A percentile compares a stretch with the other conserved stretches of the same genome.
phyloP scores from a whole-genome alignment of 2,888 invertebrate genomes.

The Cancer borealis region DNA sequence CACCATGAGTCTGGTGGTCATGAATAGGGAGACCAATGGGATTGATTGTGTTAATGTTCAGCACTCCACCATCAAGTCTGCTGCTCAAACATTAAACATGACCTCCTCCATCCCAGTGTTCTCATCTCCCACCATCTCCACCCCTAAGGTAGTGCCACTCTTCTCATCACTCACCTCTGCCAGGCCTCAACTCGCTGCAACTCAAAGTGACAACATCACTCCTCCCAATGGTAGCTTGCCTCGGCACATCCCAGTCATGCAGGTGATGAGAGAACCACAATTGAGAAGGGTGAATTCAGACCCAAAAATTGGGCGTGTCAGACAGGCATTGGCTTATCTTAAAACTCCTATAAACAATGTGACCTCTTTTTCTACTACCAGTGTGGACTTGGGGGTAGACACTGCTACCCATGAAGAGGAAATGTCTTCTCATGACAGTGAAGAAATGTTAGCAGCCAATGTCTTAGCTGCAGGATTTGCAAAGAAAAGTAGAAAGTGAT shows the following conservation, averaged over 20 bases:
- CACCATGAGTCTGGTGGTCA: background rate
- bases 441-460: constrained; percentile 62
- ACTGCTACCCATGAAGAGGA: background rate
- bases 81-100: background rate
- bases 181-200: background rate
- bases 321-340: background rate
- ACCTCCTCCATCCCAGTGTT: background rate
- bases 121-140: background rate
- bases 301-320: background rate
- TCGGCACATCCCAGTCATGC: constrained; percentile 51
- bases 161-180: background rate
- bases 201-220: background rate
- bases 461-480: constrained; percentile 53
- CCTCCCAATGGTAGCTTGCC: background rate
- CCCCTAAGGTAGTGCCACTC: background rate
- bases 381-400: background rate
- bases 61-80: background rate
- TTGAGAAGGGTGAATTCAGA: constrained; percentile 8
- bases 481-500: constrained; percentile 11
- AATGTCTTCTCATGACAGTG: constrained; percentile 41
- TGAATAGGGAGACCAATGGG: constrained; percentile 14
- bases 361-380: background rate
- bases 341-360: background rate
- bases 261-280: constrained; percentile 28
- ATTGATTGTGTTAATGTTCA: background rate